Evolutionary conservation across 2,888 invertebrate species (phyloP).

Genomic region (Epinotia bilunana): DNA sequence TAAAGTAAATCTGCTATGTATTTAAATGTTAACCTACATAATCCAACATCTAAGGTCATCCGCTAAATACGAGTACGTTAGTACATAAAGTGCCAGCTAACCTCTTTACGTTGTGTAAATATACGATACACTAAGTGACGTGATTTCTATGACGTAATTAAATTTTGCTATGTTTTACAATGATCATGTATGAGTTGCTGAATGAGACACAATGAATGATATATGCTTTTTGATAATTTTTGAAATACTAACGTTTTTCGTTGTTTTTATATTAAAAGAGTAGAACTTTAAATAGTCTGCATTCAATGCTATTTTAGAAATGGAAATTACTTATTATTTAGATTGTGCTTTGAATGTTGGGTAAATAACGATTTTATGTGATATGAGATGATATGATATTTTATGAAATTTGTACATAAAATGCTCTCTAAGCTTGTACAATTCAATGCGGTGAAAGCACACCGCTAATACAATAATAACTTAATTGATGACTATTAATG

Average conservation of each 20-base stretch:
- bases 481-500: slow-evolving; percentile 20
- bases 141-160: slow-evolving; percentile 57
- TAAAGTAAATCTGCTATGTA: slow-evolving; percentile 31
- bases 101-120: slow-evolving; percentile 68
- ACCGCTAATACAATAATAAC: slow-evolving; percentile 30
- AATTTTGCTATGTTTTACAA: slow-evolving; percentile 49
- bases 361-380: slow-evolving; percentile 51
- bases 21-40: slow-evolving; percentile 46
- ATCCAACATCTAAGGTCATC: slow-evolving; percentile 66
- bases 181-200: slow-evolving; percentile 38
- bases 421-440: slow-evolving; percentile 55
- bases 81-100: slow-evolving; percentile 76
- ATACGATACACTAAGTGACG: slow-evolving; percentile 65
- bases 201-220: slow-evolving; percentile 11
- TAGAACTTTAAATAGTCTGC: not conserved
- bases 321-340: slow-evolving; percentile 3
- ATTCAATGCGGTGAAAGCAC: slow-evolving; percentile 36
- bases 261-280: not conserved
- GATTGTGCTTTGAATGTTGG: slow-evolving; percentile 18
- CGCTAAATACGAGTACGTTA: slow-evolving; percentile 67
- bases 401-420: slow-evolving; percentile 74
- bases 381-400: slow-evolving; percentile 82
- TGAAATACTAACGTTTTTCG: not conserved
- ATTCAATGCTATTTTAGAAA: slow-evolving; percentile 13
- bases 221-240: not conserved